Evolutionary conservation across 2,888 invertebrate species (phyloP).

Genomic region (Stenotaenia linearis): DNA sequence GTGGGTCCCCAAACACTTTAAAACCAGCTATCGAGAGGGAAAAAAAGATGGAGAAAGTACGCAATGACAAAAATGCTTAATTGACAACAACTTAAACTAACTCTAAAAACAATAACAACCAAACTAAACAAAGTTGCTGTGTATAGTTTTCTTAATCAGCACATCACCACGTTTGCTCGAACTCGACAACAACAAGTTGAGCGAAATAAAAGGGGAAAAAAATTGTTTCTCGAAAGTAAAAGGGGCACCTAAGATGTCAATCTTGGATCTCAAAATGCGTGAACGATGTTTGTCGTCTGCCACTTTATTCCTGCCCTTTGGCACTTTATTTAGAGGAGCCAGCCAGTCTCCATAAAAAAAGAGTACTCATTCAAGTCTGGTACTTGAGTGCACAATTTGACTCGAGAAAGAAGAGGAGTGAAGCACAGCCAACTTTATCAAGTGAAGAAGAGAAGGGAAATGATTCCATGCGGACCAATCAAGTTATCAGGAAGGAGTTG

Average conservation of each 20-base stretch:
- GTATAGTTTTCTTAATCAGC: too few species aligned
- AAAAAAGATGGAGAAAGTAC: too few species aligned
- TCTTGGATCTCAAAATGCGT: background rate
- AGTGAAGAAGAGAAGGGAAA: background rate
- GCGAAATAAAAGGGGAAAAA: background rate
- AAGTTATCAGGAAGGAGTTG: conserved; percentile 2
- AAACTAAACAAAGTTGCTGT: too few species aligned
- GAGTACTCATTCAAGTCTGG: background rate
- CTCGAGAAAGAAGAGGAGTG: background rate
- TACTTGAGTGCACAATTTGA: conserved; percentile 9
- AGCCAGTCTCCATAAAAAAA: background rate
- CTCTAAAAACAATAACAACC: too few species aligned
- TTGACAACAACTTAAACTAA: too few species aligned
- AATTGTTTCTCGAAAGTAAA: background rate
- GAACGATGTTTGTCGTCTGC: background rate
- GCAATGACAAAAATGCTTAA: too few species aligned
- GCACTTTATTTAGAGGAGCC: background rate
- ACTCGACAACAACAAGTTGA: background rate
- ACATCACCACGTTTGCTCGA: background rate
- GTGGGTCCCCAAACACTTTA: too few species aligned
- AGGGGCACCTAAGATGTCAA: background rate
- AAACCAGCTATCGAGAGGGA: too few species aligned
- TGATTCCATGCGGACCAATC: conserved; percentile 4
- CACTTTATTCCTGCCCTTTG: background rate
- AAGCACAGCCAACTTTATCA: background rate